Evolutionary conservation across 2,113 vertebrate species (phyloP), one percentile per base, ranked within the genome.

Genomic region (Poecilia latipinna): DNA sequence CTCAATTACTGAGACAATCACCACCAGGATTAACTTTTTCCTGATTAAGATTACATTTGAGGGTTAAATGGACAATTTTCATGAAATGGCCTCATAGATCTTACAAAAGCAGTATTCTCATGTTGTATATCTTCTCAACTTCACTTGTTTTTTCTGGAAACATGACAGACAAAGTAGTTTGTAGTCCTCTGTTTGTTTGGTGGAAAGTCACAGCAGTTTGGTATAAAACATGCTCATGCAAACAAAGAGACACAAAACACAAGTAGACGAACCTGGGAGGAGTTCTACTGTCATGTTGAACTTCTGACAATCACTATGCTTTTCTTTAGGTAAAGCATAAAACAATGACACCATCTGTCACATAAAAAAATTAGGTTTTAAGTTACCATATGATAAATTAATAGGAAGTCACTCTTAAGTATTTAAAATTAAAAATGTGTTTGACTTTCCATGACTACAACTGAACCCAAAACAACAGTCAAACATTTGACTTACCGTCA

Each of bases 321-420:
- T 91, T 0, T 95, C 90, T 0, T 80, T 87, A 19, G 94, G 84
- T 29, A 91, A 74, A 80, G 94, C 92, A 0, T 96, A 95, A 84
- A 96, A 96, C 54, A 95, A 2, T 0, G 95, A 95, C 79, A 96
- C 91, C 75, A 95, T 80, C 94, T 95, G 78, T 61, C 35, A 84
- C 37, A 64, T 15, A 13, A 31, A 65, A 51, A 61, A 13, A 29
- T 48, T 29, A 48, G 12, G 35, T 26, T 26, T 37, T 26, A 64
- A 32, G 7, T 32, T 32, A 12, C 19, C 42, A 69, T 44, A 19
- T 10, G 12, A 60, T 60, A n/a, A n/a, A 24, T 3, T 10, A 60
- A n/a, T 24, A n/a, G n/a, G 19, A 10, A n/a, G 24, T 57, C 15
- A 33, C 7, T 12, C 37, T 60, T 60, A 10, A 26, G 8, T 22